These are phyloP conservation scores for Gymnopithys bicolor DNA, from an alignment of 2,797 vertebrate genomes.

Conservation along the genomic window DNA sequence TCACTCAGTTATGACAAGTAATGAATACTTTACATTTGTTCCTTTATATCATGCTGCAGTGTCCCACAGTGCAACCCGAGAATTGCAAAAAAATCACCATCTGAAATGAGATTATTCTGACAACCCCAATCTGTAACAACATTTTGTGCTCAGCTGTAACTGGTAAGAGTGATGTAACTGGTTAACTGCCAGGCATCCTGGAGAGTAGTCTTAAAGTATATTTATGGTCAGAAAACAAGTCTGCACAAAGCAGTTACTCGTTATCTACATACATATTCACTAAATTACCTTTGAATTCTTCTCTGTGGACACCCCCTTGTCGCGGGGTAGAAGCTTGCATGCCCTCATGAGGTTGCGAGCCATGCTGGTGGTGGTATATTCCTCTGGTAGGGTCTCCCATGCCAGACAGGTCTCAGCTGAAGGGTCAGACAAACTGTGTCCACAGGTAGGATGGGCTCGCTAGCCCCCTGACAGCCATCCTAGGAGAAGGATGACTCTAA, in stretches of 20 bases:
- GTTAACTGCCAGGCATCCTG: background rate
- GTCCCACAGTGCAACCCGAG: background rate
- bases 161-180: background rate
- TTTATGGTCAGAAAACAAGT: background rate
- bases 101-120: background rate
- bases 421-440: too few relatives aligned
- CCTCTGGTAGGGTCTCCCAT: too few relatives aligned
- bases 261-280: background rate
- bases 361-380: too few relatives aligned
- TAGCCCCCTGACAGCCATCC: too few relatives aligned
- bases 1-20: background rate
- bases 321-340: too few relatives aligned
- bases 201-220: background rate
- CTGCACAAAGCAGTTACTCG: background rate
- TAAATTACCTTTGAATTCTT: background rate
- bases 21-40: background rate
- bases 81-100: background rate
- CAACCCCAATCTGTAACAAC: background rate
- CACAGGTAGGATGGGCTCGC: too few relatives aligned
- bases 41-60: background rate
- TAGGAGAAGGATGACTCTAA: too few relatives aligned
- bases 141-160: background rate
- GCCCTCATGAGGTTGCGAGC: too few relatives aligned
- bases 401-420: too few relatives aligned
- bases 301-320: too few relatives aligned